Evolutionary conservation across 92 coral and sea anemone species (phyloP), one percentile per base, ranked within the genome.

Genomic region (Epizoanthus scotinus): DNA sequence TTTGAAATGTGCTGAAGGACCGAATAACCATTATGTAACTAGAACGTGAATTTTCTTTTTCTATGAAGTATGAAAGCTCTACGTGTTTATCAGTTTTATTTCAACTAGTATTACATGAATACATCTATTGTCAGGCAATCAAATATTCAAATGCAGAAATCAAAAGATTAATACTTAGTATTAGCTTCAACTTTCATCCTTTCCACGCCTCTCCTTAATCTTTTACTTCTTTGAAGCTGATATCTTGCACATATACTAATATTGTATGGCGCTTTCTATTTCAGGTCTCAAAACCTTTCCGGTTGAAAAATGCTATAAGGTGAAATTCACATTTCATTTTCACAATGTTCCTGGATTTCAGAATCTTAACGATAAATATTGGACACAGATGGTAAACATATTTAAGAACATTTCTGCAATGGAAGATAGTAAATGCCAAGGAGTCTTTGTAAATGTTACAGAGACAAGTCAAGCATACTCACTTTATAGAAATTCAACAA

Each of bases 241-340:
- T 31, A 31, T 31, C 36, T 31, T 31, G 36, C 36, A n/a, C 20
- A 63, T 25, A 28, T 25, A 28, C n/a, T 10, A 28, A 61, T 1
- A 17, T 44, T 44, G n/a, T n/a, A n/a, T 63, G 7, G 18, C 15
- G 18, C 17, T 18, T 29, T 29, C 36, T 27, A 26, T 63, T 63
- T 63, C 69, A 63, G 69, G 69, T 63, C 27, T 25, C 40, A 38
- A 15, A 28, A 63, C 69, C 19, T 63, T 63, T 19, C 69, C 44
- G 42, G n/a, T 36, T 63, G 21, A 63, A 63, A 63, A 63, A n/a
- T 63, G 69, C 21, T 63, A 63, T 36, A 63, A 24, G 69, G 69
- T 24, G 20, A 63, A 20, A 38, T 63, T 63, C 69, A 34, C 18
- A 15, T 63, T 63, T 13, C 6, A 13, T 27, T 63, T 63, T 25